Evolutionary conservation across 2,888 invertebrate species (phyloP), one percentile per base, ranked within the genome.

Genomic region (Hesperia comma): DNA sequence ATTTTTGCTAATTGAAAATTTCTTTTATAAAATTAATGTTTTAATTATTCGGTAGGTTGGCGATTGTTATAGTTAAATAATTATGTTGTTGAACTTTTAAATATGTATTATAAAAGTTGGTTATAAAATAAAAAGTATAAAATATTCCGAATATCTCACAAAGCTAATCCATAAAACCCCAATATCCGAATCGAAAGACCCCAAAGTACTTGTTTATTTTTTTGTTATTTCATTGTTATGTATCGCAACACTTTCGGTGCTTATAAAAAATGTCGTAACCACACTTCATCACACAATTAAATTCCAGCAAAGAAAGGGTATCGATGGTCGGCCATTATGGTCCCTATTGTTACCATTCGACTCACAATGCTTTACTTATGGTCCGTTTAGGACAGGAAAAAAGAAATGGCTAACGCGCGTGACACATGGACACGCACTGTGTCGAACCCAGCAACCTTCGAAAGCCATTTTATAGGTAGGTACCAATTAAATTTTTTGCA

Each of bases 231-330:
- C 70, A 69, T 71, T 71, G 73, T 73, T 76, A 75, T 75, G 77
- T 74, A 72, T 74, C 75, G 76, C 74, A 75, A 77, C 77, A 77
- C 75, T 75, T 80, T 80, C 76, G 72, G 77, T 71, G 49, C 41
- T 37, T 64, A 53, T 55, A 67, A 61, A 84, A 85, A 82, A 80
- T 87, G 84, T 86, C 87, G 89, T 89, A 89, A 90, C 90, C 90
- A 85, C 90, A 91, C 86, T 90, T 90, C 92, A 91, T 92, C 91
- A 89, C 87, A 91, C 92, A 90, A 92, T 92, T 92, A 92, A 92
- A 91, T 81, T 83, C 87, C 81, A 77, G 79, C 85, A 87, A 88
- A 90, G 90, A 92, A 92, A 91, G 86, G 87, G 88, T 91, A 91
- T 92, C 91, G 89, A 87, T 88, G 88, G 84, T 82, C 81, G 82